These are phyloP conservation scores for Andrena hattorfiana DNA, from an alignment of 2,888 invertebrate species.

Conservation along the genomic window DNA sequence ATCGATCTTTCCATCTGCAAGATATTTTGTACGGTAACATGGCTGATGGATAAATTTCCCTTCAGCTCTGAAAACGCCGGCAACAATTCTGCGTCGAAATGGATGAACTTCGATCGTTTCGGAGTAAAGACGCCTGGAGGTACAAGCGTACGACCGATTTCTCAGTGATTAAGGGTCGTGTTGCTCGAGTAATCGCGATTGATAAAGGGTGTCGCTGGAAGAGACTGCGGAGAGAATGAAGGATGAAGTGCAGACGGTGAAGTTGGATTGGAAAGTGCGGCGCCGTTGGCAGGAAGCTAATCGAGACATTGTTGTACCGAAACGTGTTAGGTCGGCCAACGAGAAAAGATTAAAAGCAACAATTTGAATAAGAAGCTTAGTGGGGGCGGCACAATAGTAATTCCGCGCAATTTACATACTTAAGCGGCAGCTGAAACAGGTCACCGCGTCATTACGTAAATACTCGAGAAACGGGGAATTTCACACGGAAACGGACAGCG, in stretches of 20 bases:
- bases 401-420: constrained; percentile 57
- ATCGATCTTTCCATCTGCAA: constrained; percentile 15
- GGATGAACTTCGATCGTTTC: too few relatives aligned
- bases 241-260: neutral
- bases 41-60: neutral
- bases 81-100: neutral
- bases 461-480: constrained; percentile 50
- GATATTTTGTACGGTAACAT: constrained; percentile 4
- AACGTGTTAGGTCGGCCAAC: constrained; percentile 31
- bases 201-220: neutral
- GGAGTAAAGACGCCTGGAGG: too few relatives aligned
- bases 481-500: constrained; percentile 42
- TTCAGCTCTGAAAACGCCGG: neutral
- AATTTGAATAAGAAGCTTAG: constrained; percentile 60
- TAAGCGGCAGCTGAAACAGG: constrained; percentile 53
- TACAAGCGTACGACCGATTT: too few relatives aligned
- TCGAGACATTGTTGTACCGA: constrained; percentile 28
- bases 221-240: too few relatives aligned
- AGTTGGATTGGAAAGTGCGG: neutral
- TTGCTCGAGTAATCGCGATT: neutral
- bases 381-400: constrained; percentile 49
- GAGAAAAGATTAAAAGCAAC: constrained; percentile 55
- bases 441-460: constrained; percentile 60
- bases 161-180: too few relatives aligned
- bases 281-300: constrained; percentile 39